Conservation (phyloP, 2,113 vertebrate genomes). For the Isurus oxyrinchus region DNA sequence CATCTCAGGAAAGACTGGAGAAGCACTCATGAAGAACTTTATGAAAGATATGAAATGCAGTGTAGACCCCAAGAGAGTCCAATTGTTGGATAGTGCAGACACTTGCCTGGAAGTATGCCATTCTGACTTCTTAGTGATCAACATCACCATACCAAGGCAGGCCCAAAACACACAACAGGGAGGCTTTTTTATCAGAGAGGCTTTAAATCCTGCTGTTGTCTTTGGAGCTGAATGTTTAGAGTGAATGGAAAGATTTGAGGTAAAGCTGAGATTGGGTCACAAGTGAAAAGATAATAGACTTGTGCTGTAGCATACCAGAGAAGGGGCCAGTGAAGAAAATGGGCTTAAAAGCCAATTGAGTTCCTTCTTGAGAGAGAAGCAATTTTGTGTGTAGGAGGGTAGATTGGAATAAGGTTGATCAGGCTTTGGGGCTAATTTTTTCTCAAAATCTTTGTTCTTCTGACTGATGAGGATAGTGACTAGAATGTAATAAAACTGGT, state of each 20-base stretch:
- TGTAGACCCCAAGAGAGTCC: background rate
- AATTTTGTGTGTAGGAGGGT: background rate
- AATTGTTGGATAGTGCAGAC: background rate
- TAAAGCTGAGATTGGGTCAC: background rate
- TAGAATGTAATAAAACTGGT: background rate
- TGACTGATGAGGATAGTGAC: background rate
- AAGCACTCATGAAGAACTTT: background rate
- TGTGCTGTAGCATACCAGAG: background rate
- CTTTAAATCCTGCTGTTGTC: background rate
- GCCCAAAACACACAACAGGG: background rate
- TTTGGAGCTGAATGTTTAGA: background rate
- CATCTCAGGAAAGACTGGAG: background rate
- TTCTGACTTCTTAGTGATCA: background rate
- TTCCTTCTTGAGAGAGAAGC: background rate
- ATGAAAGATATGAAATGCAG: background rate
- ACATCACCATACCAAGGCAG: background rate
- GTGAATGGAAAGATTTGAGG: background rate
- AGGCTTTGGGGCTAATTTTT: background rate
- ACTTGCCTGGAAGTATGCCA: background rate
- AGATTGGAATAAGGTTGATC: background rate
- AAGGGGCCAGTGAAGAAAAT: background rate
- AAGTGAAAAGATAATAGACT: background rate
- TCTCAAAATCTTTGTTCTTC: background rate
- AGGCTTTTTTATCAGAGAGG: background rate
- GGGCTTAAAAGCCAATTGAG: background rate